Evolutionary conservation across 2,888 invertebrate genomes (phyloP), one percentile per base, ranked within the genome.

Genomic region (Euzophera pinguis): DNA sequence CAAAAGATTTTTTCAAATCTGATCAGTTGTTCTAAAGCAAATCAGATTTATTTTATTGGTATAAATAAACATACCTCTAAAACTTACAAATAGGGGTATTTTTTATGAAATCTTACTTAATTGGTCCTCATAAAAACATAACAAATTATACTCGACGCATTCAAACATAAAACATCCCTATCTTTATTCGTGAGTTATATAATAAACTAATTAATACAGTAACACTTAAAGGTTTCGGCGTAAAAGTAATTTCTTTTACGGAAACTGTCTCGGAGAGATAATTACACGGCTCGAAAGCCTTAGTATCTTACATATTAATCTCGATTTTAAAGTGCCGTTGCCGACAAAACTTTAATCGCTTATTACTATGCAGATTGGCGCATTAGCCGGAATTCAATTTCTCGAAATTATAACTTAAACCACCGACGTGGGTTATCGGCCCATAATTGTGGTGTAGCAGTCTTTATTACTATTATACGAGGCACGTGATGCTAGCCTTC

Each of bases 371-470:
- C 67, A 84, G 75, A 86, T 85, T 72, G 77, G 64, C 54, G 54
- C 65, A 79, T 84, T 79, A 84, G 71, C 68, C 58, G 50, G 76
- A 78, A 82, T 84, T 85, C 81, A 83, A 84, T 86, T 84, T 82
- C 69, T 67, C 67, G 67, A 84, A 84, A 84, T 84, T 83, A 81
- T 77, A 69, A 77, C 66, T 65, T 71, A 65, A 70, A 62, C 64
- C 62, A 60, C 55, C 56, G 65, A 63, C 69, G 61, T 64, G 60
- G 64, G 69, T 67, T 70, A 71, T 72, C 64, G 73, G 64, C 64
- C 69, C 54, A 56, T 81, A 78, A 81, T 81, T 71, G 62, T 61
- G 73, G 52, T 58, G 65, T 58, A 49, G 39, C 62, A 57, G 63
- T 67, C 62, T 70, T 71, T 68, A 64, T 60, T 60, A 63, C 69